Base-by-base conservation (phyloP, 2,888 invertebrate species). In the Panorpa germanica region DNA sequence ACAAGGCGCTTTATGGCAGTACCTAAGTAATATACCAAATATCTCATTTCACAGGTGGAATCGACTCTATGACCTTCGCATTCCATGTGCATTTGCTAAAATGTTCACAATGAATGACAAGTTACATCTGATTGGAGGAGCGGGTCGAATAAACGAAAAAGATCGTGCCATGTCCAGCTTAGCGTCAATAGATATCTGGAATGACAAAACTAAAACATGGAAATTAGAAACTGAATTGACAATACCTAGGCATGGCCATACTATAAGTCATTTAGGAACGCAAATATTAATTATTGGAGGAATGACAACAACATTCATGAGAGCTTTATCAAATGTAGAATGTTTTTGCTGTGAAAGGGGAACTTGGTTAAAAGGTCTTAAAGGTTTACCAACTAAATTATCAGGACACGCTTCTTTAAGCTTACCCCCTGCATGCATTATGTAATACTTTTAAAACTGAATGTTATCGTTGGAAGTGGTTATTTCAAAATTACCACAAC, bases 271-370 rank as follows among this genome's bases (percentile, higher is more conserved):
- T 37, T 57, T 72, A 28, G 71, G 71, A 43, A 64, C 63, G 2
- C 68, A 68, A 41, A 59, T 73, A 38, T 52, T 73, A 33, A 63
- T 72, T 25, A 63, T 71, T 31, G 72, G 71, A 26, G 73, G 72
- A 15, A 64, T 70, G 6, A 71, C 69, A 2, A 70, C 71, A 0
- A 59, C 63, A 34, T 65, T 66, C 45, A 67, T 64, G 65, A 58
- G 64, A 26, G 65, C 70, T 0, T 46, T 73, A 14, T 67, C 59
- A 44, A 68, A 63, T 40, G 65, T 68, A 14, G 72, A 73, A 43
- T 70, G 70, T 25, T 72, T 58, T 40, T 70, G 68, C 45, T 64
- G 61, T 39, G 61, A 65, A 41, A 55, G 65, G 26, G 57, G 49
- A 2, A 57, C 62, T 3, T 70, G 70, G 69, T 61, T 70, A 35